Evolutionary conservation across 2,888 invertebrate species (phyloP), one percentile per base, ranked within the genome.

Genomic region (Melanotus villosus): DNA sequence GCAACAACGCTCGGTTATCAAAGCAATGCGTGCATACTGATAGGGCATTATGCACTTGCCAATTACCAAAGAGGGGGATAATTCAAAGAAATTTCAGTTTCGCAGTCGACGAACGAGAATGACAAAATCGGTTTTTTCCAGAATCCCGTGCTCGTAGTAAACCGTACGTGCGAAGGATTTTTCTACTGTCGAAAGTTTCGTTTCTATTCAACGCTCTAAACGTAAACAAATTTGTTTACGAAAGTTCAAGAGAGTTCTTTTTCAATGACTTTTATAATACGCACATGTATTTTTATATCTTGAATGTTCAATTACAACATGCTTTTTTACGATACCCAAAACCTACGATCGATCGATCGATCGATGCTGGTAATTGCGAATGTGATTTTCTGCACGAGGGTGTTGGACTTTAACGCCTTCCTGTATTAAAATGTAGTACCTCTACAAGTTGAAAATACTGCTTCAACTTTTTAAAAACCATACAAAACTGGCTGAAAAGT

Each of bases 221-320:
- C 59, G 30, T 58, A 68, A 68, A 68, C 58, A 68, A 64, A 65
- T 65, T 65, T 70, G 56, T 70, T 70, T 65, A 65, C 65, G 34
- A 65, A 60, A 62, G 69, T 70, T 70, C 69, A 65, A 69, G 65
- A 60, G 65, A 65, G 65, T 60, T 70, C 69, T 65, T 62, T 70
- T 65, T 54, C 65, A 65, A 65, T 65, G 65, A 45, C 65, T 64
- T 63, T 63, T 65, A 34, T 45, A 56, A 45, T 43, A 34, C 43
- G 30, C 64, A 47, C 50, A 32, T 50, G 36, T 36, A 26, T 26
- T 26, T 5, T 26, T 26, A 26, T 26, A 26, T n/a, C n/a, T n/a
- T n/a, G n/a, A n/a, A n/a, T n/a, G n/a, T n/a, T n/a, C n/a, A n/a
- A n/a, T 62, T 26, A 16, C 34, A 34, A 34, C n/a, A n/a, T 12